These are phyloP conservation scores for Halesus radiatus DNA, from an alignment of 1,140 invertebrate genomes.

Conservation along the genomic window DNA sequence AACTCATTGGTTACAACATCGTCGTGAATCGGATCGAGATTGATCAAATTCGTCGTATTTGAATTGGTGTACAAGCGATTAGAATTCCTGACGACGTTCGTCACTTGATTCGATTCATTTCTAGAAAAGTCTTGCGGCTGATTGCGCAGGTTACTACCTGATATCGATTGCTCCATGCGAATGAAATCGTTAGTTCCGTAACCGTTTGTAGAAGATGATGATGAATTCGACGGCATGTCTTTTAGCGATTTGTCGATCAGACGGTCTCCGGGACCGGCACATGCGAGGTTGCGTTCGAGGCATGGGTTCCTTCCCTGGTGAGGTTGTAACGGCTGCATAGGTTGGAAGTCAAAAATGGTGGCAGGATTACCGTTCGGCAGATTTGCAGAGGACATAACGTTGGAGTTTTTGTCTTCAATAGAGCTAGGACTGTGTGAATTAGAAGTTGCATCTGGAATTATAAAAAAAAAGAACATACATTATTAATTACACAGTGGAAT, in stretches of 20 bases:
- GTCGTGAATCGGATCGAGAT: constrained; percentile 35
- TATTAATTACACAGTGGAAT: no score
- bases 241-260: constrained; percentile 80
- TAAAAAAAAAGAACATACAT: neutral
- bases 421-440: constrained; percentile 52
- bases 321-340: constrained; percentile 71
- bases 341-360: constrained; percentile 46
- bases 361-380: constrained; percentile 15
- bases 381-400: constrained; percentile 32
- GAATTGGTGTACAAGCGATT: constrained; percentile 21
- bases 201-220: constrained; percentile 53
- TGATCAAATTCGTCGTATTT: constrained; percentile 16
- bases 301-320: constrained; percentile 92
- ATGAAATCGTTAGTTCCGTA: constrained; percentile 64
- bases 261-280: constrained; percentile 74
- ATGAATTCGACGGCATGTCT: constrained; percentile 63
- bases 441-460: constrained; percentile 39
- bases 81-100: neutral
- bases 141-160: constrained; percentile 31
- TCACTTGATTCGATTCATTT: neutral
- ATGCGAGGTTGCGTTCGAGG: constrained; percentile 86
- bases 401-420: constrained; percentile 56
- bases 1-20: constrained; percentile 59
- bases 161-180: constrained; percentile 27
- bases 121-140: constrained; percentile 53